Percentiles rank a stretch among this genome's conserved stretches.
Conservation (phyloP, 1,140 invertebrate genomes). For the Bicyclus anynana region DNA sequence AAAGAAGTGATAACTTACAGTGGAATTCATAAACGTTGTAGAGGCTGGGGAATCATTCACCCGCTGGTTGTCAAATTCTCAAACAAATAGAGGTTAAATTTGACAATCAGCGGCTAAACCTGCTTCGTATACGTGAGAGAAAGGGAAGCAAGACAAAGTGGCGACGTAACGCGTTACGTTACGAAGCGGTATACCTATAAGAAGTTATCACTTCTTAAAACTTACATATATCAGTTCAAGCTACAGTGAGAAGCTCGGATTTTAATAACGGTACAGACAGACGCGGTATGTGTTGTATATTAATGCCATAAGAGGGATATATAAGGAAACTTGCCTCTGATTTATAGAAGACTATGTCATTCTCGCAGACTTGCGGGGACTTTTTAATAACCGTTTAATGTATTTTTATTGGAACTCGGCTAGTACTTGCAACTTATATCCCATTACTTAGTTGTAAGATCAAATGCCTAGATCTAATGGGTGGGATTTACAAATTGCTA, state of each 20-base stretch:
- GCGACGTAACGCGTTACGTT: too few species aligned
- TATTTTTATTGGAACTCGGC: slow-evolving; percentile 10
- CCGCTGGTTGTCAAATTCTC: too few species aligned
- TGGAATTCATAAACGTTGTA: too few species aligned
- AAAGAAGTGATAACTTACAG: too few species aligned
- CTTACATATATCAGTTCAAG: background rate
- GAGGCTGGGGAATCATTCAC: too few species aligned
- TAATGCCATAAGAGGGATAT: slow-evolving; percentile 21
- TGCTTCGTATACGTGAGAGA: too few species aligned
- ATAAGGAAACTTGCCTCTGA: slow-evolving; percentile 32
- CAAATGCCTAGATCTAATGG: background rate
- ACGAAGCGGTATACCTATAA: too few species aligned
- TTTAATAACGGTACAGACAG: slow-evolving; percentile 21
- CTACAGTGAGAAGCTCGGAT: background rate
- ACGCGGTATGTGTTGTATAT: slow-evolving; percentile 22
- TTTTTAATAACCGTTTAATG: slow-evolving; percentile 13
- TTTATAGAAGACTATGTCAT: slow-evolving; percentile 28
- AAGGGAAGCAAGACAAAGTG: too few species aligned
- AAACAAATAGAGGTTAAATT: too few species aligned
- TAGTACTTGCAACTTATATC: background rate
- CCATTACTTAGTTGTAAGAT: background rate
- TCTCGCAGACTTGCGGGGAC: slow-evolving; percentile 2
- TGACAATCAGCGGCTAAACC: too few species aligned
- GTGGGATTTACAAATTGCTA: too few species aligned
- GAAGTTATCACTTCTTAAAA: too few species aligned